Percentiles rank a stretch among this genome's conserved stretches.
phyloP scores from a whole-genome alignment of 2,888 invertebrate species.

The Hemaris fuciformis region DNA sequence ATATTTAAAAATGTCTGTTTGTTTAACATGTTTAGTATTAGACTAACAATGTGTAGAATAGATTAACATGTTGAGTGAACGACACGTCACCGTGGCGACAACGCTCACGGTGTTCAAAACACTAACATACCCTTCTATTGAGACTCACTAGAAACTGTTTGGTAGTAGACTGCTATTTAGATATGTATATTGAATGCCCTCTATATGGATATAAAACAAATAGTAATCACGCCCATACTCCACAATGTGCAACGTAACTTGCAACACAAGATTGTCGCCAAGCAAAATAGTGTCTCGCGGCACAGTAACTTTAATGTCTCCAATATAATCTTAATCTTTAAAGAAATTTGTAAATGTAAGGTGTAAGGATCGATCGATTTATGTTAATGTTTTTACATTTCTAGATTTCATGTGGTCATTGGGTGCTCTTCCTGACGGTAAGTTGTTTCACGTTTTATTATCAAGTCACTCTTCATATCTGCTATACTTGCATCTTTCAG shows the following conservation, averaged over 20 bases:
- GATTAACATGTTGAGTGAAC: constrained; percentile 67
- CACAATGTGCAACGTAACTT: constrained; percentile 30
- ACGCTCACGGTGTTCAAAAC: constrained; percentile 27
- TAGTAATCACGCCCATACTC: constrained; percentile 13
- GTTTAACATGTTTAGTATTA: constrained; percentile 81
- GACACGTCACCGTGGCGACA: constrained; percentile 50
- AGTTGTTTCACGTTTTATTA: constrained; percentile 80
- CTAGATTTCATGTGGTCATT: constrained; percentile 99
- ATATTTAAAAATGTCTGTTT: constrained; percentile 78
- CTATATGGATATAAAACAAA: constrained; percentile 37
- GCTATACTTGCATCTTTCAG: constrained; percentile 45
- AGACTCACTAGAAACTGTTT: constrained; percentile 58
- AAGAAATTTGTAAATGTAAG: constrained; percentile 62
- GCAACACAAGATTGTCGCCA: constrained; percentile 63
- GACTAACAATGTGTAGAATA: constrained; percentile 80
- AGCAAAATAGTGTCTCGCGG: constrained; percentile 81
- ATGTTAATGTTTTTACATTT: constrained; percentile 84
- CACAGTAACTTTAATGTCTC: constrained; percentile 52
- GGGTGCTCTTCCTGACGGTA: constrained; percentile 98
- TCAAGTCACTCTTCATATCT: constrained; percentile 56
- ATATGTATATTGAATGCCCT: constrained; percentile 52
- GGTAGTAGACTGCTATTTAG: constrained; percentile 60
- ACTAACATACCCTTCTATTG: constrained; percentile 72
- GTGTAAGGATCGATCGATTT: constrained; percentile 78
- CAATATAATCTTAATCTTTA: constrained; percentile 51